phyloP scores from a whole-genome alignment of 1,140 invertebrate species.

The Eumaeus atala region DNA sequence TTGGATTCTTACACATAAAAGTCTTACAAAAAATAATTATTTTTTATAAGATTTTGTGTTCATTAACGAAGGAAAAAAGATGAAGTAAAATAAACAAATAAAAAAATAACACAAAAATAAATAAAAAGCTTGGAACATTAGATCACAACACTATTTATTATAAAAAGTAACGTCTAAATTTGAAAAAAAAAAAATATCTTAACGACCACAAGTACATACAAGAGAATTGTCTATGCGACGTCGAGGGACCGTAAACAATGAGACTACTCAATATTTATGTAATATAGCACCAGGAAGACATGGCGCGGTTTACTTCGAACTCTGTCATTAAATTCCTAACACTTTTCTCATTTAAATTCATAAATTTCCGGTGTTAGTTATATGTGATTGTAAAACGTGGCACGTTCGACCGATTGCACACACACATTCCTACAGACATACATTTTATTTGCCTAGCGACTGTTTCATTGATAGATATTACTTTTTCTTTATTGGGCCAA shows the following conservation, averaged over 20 bases:
- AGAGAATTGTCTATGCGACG: constrained; percentile 32
- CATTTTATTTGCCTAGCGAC: constrained; percentile 35
- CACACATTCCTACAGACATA: constrained; percentile 48
- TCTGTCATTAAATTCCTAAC: constrained; percentile 69
- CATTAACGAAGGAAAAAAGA: no score
- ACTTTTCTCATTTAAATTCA: constrained; percentile 73
- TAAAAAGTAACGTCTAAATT: no score
- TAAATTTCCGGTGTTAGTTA: constrained; percentile 69
- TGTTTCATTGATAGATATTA: constrained; percentile 27
- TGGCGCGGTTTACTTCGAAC: constrained; percentile 56
- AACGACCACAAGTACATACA: no score
- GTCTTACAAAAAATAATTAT: no score
- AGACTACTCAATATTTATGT: constrained; percentile 59
- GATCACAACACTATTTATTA: no score
- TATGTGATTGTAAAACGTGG: constrained; percentile 41
- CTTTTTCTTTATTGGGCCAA: constrained; percentile 5
- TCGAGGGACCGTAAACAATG: constrained; percentile 44
- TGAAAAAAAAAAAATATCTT: no score
- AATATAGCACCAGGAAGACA: constrained; percentile 62
- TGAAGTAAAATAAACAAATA: no score
- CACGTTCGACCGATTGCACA: constrained; percentile 64
- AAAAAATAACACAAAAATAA: no score
- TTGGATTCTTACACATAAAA: no score
- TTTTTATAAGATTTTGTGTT: no score
- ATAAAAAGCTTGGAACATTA: no score